phyloP scores from a whole-genome alignment of 2,888 invertebrate genomes.

The Eugnorisma glareosa region DNA sequence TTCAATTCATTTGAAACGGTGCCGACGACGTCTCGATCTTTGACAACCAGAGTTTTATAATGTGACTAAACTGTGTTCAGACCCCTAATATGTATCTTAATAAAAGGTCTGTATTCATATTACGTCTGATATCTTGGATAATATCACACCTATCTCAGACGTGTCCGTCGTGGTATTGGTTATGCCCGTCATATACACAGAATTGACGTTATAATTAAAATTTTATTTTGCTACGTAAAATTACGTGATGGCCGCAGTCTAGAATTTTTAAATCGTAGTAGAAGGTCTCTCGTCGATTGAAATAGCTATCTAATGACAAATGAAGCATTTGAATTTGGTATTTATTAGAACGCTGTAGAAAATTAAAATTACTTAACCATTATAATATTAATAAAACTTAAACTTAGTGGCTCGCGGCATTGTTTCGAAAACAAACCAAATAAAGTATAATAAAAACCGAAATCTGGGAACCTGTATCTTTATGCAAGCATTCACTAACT shows the following conservation, averaged over 20 bases:
- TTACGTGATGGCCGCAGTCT: background rate
- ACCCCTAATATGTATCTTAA: too few relatives aligned
- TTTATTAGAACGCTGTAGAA: background rate
- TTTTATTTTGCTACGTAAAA: background rate
- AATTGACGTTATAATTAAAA: background rate
- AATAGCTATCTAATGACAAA: background rate
- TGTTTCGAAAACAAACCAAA: too few relatives aligned
- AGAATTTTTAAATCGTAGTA: background rate
- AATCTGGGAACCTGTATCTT: background rate
- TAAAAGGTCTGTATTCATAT: too few relatives aligned
- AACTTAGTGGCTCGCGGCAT: too few relatives aligned
- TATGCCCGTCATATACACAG: background rate
- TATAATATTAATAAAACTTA: background rate
- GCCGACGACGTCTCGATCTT: too few relatives aligned
- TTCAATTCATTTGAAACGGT: too few relatives aligned
- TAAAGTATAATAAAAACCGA: too few relatives aligned
- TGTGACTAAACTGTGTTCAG: too few relatives aligned
- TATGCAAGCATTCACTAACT: background rate
- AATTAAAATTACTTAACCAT: background rate
- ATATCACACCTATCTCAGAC: background rate
- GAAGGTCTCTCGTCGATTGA: background rate
- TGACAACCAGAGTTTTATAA: too few relatives aligned
- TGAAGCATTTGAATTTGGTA: background rate
- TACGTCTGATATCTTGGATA: background rate
- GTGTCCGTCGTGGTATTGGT: background rate